These are phyloP conservation scores for Selenia dentaria DNA, from an alignment of 2,888 invertebrate species.

Conservation along the genomic window DNA sequence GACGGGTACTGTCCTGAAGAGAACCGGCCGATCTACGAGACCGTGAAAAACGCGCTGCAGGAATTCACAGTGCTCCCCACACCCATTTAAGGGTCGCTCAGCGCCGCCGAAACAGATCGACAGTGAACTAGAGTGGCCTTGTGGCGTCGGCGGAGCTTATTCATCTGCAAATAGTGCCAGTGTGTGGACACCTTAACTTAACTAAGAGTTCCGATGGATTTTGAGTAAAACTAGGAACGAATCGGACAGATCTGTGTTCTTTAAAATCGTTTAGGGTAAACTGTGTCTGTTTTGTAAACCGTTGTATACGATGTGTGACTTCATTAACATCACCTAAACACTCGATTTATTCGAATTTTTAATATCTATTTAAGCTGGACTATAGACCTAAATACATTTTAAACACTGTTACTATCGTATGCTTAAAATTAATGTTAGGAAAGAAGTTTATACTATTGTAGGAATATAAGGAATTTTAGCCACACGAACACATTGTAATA, in stretches of 20 bases:
- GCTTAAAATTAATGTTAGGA: constrained; percentile 79
- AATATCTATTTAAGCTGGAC: constrained; percentile 70
- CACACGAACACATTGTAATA: constrained; percentile 58
- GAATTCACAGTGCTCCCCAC: constrained; percentile 96
- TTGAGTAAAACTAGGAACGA: constrained; percentile 24
- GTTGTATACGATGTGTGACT: constrained; percentile 83
- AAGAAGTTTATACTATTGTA: constrained; percentile 75
- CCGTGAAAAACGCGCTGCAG: constrained; percentile 95
- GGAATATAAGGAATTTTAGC: constrained; percentile 70
- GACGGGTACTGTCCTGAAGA: constrained; percentile 93
- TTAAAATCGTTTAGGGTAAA: constrained; percentile 54
- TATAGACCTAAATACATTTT: constrained; percentile 76
- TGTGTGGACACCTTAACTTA: constrained; percentile 40
- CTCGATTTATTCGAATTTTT: constrained; percentile 63
- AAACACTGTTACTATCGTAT: constrained; percentile 80
- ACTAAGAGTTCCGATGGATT: constrained; percentile 40
- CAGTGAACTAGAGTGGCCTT: constrained; percentile 53
- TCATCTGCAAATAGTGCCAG: constrained; percentile 34
- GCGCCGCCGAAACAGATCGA: constrained; percentile 78
- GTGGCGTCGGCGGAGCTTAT: constrained; percentile 69
- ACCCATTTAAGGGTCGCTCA: constrained; percentile 89
- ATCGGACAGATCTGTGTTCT: constrained; percentile 58
- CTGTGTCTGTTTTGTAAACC: constrained; percentile 78
- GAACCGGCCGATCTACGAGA: constrained; percentile 94
- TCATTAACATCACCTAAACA: constrained; percentile 70